Base-by-base conservation (phyloP, 1,140 invertebrate genomes). In the Oryzaephilus surinamensis region DNA sequence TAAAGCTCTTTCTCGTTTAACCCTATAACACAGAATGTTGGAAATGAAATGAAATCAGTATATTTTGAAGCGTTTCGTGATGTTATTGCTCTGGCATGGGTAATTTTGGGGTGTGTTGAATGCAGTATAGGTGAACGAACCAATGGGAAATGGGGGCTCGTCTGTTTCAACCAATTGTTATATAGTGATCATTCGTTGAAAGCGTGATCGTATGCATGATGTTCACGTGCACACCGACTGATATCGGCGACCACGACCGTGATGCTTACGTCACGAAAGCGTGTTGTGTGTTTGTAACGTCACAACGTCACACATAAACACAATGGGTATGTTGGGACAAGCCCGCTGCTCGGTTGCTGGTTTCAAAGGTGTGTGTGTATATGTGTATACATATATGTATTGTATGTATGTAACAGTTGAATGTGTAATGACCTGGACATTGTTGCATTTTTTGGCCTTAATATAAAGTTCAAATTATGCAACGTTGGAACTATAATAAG, bases 191-290 rank as follows among this genome's bases (percentile, higher is more conserved):
- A 73, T 59, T 59, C 68, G 63, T 47, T 43, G 10, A 43, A 24
- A 58, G 67, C 67, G 65, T 71, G 70, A 62, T 62, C 55, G 43
- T 42, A 32, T 60, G 66, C 71, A 66, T 71, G 70, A 28, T 64
- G 57, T 70, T 71, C 70, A 72, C 71, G 71, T 73, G 71, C 58
- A 59, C 60, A 46, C 39, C 51, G 65, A 62, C 62, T 71, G 70
- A 65, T 62, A 48, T 51, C 48, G 51, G 59, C 58, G 61, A 58
- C 46, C 49, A 33, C 47, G 51, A 43, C 50, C 62, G 63, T 58
- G 58, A 63, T 60, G 60, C 58, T 64, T 55, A 66, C 62, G 69
- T 72, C 70, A 72, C 62, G 58, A 60, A 45, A 48, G 62, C 60
- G 58, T 61, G 60, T 32, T 50, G 62, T 58, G 58, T 61, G 60